phyloP scores from a whole-genome alignment of 2,113 vertebrate species.

The Mirounga angustirostris region DNA sequence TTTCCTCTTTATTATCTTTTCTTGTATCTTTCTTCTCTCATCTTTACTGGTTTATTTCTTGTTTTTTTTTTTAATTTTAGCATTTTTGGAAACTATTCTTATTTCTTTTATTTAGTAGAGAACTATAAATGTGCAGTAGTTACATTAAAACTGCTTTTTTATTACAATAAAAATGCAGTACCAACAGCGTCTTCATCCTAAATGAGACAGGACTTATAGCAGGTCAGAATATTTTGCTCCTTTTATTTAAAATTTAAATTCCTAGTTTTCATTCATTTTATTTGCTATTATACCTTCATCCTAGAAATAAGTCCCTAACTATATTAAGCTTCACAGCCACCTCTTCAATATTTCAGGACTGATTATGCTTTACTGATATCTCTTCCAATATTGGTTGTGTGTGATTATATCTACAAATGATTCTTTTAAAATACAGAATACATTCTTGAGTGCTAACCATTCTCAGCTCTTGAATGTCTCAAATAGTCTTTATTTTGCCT shows the following conservation, averaged over 20 bases:
- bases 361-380: background rate
- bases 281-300: background rate
- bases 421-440: background rate
- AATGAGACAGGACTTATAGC: background rate
- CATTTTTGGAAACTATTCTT: background rate
- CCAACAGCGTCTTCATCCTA: background rate
- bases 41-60: background rate
- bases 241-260: background rate
- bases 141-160: background rate
- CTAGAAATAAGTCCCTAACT: background rate
- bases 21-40: background rate
- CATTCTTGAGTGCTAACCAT: background rate
- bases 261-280: background rate
- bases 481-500: background rate
- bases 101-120: background rate
- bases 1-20: background rate
- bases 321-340: background rate
- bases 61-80: background rate
- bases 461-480: background rate
- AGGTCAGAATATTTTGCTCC: background rate
- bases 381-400: background rate
- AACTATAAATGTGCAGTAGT: background rate
- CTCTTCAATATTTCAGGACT: background rate
- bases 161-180: background rate
- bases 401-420: background rate